Evolutionary conservation across 2,113 vertebrate species (phyloP).

Genomic region (Ginglymostoma cirratum): DNA sequence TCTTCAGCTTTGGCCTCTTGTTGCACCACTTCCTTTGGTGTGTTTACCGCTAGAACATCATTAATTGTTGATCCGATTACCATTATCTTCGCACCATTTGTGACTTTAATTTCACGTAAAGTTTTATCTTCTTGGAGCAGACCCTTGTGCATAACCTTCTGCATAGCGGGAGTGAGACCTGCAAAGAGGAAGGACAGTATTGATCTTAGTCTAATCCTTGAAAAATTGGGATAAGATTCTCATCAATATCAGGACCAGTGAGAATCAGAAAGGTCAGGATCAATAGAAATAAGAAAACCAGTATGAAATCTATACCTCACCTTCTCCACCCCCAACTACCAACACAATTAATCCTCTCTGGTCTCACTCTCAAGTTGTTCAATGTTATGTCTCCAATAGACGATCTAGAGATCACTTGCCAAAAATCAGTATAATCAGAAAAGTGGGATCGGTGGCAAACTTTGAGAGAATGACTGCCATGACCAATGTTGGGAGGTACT

Average conservation of each 20-base stretch:
- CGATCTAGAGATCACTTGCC: neutral
- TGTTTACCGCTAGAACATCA: conserved; percentile 92
- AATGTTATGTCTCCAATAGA: neutral
- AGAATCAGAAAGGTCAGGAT: neutral
- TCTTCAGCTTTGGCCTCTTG: conserved; percentile 94
- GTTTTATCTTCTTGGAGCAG: conserved; percentile 94
- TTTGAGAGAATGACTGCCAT: no score
- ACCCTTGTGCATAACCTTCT: conserved; percentile 99
- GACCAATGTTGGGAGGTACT: no score
- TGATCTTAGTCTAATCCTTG: neutral
- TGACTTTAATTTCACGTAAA: conserved; percentile 88
- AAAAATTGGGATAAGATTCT: neutral
- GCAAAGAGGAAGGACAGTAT: neutral
- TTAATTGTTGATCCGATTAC: conserved; percentile 97
- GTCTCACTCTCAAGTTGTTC: neutral
- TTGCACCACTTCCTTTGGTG: conserved; percentile 88
- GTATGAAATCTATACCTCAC: neutral
- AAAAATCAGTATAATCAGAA: neutral
- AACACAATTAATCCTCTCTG: neutral
- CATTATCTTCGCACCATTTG: conserved; percentile 96
- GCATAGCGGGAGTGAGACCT: conserved; percentile 97
- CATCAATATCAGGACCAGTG: neutral
- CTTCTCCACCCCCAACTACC: neutral
- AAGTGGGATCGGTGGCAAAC: neutral
- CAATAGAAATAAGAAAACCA: neutral